Percentiles rank a stretch among this genome's conserved stretches.
Evolutionary conservation across 2,888 invertebrate genomes (phyloP).

Genomic region (Chymomyza fuscimana): DNA sequence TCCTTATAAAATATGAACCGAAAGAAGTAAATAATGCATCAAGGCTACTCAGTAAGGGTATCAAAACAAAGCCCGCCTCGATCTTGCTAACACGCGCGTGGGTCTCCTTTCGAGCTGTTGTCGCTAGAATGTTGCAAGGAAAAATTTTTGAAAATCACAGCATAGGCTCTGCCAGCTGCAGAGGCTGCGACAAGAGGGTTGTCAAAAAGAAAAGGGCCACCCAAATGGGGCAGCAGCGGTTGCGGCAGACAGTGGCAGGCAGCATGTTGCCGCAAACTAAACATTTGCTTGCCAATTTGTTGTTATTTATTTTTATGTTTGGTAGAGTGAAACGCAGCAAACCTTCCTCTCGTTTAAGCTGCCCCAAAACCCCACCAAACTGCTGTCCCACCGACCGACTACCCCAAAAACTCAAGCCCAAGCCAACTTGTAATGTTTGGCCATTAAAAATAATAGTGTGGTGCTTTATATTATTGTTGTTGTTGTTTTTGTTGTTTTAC

Average conservation of each 20-base stretch:
- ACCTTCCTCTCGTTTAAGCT: background rate
- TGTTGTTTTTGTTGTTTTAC: constrained; percentile 12
- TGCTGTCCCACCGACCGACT: background rate
- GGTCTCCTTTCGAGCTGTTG: background rate
- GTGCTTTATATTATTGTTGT: constrained; percentile 50
- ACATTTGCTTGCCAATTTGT: constrained; percentile 72
- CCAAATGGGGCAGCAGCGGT: background rate
- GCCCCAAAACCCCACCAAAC: background rate
- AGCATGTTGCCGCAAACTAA: constrained; percentile 62
- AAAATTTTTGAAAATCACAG: constrained; percentile 24
- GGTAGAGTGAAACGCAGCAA: background rate
- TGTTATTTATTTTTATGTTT: constrained; percentile 71
- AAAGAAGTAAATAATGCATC: no score
- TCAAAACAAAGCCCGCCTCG: background rate
- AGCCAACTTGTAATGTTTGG: constrained; percentile 64
- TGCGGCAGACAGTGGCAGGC: constrained; percentile 12
- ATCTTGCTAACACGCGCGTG: background rate
- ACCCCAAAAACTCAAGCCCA: background rate
- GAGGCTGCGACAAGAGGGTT: constrained; percentile 6
- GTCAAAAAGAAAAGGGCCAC: background rate
- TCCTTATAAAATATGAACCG: no score
- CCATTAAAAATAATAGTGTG: constrained; percentile 74
- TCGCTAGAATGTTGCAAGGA: background rate
- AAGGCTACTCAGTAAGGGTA: background rate
- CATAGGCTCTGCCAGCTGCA: constrained; percentile 29